phyloP scores from a whole-genome alignment of 2,797 vertebrate species.

The Acanthis flammea region DNA sequence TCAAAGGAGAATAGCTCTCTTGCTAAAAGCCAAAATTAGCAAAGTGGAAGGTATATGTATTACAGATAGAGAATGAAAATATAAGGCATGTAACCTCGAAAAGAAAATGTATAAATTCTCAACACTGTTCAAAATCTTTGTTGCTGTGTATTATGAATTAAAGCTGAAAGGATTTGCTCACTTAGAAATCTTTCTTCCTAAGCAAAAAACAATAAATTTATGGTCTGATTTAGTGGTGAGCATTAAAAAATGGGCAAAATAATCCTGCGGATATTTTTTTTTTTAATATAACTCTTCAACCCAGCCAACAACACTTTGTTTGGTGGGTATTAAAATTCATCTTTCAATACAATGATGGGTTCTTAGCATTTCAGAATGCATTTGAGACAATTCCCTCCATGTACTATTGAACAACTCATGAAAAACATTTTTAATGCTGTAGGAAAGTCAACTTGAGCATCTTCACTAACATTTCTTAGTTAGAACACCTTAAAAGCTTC shows the following conservation, averaged over 20 bases:
- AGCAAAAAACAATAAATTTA: background rate
- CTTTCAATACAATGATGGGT: background rate
- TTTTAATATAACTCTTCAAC: background rate
- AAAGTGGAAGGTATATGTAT: background rate
- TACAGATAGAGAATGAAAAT: background rate
- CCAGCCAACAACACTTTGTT: background rate
- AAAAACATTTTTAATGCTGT: background rate
- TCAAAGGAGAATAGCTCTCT: background rate
- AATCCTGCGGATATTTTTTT: background rate
- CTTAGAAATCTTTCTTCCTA: background rate
- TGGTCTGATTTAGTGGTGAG: background rate
- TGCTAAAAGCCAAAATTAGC: background rate
- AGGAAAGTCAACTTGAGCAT: background rate
- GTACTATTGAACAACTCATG: background rate
- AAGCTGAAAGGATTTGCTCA: background rate
- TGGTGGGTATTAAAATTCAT: background rate
- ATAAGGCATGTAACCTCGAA: background rate
- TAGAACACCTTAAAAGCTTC: background rate
- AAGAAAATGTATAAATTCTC: background rate
- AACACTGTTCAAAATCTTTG: background rate
- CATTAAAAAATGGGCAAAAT: background rate
- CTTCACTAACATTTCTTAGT: background rate
- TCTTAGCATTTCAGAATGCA: background rate
- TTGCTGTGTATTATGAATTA: background rate
- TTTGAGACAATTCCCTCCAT: background rate